phyloP scores from a whole-genome alignment of 2,113 vertebrate genomes.

The Erythrolamprus reginae region DNA sequence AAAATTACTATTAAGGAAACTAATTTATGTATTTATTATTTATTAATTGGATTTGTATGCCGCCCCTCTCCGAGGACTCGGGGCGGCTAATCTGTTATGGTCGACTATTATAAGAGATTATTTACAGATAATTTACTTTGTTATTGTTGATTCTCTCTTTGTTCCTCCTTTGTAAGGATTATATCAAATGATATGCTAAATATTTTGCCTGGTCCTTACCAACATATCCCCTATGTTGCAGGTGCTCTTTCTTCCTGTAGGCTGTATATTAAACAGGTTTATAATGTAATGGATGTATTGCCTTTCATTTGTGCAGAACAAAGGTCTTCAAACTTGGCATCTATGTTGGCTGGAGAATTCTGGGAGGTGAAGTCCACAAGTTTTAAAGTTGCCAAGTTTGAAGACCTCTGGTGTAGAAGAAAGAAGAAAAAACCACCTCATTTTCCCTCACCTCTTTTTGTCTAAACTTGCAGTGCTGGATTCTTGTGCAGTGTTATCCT shows the following conservation, averaged over 20 bases:
- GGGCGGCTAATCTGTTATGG: not conserved
- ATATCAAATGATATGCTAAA: not conserved
- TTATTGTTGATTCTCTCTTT: not conserved
- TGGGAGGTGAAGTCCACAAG: too few relatives aligned
- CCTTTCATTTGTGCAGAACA: not conserved
- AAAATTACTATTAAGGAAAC: not conserved
- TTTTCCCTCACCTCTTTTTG: not conserved
- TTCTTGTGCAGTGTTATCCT: not conserved
- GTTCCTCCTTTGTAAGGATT: not conserved
- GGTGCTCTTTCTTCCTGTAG: not conserved
- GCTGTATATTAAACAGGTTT: not conserved
- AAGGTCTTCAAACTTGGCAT: too few relatives aligned
- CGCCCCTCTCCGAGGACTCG: too few relatives aligned
- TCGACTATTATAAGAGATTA: too few relatives aligned
- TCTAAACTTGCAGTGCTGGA: not conserved
- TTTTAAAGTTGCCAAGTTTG: too few relatives aligned
- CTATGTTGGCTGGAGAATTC: too few relatives aligned
- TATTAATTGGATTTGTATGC: too few relatives aligned
- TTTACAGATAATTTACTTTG: not conserved
- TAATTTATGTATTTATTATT: too few relatives aligned
- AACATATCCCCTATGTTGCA: not conserved
- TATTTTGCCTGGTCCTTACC: not conserved
- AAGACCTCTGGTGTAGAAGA: not conserved
- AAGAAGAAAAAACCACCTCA: not conserved
- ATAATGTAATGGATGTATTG: not conserved